phyloP scores from a whole-genome alignment of 1,140 invertebrate genomes.

The Drosophila obscura region DNA sequence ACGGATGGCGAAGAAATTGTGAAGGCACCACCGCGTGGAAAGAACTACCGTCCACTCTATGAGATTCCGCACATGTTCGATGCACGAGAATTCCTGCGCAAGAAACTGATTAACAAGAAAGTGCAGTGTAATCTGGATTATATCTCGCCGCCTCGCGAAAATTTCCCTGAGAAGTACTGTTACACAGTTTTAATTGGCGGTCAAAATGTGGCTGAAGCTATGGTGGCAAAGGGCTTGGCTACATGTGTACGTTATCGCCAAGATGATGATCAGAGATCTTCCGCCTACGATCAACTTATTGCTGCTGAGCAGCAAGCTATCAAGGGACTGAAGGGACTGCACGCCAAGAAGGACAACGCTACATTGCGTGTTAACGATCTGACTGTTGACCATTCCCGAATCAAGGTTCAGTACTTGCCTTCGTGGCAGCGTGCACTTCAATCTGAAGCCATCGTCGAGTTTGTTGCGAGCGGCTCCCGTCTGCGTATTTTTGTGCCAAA shows the following conservation, averaged over 20 bases:
- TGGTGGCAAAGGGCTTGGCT: slow-evolving; percentile 96
- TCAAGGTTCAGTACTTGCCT: slow-evolving; percentile 95
- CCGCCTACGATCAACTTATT: slow-evolving; percentile 96
- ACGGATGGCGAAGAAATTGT: slow-evolving; percentile 85
- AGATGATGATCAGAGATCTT: slow-evolving; percentile 98
- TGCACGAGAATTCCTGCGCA: slow-evolving; percentile 97
- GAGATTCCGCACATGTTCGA: slow-evolving; percentile 99
- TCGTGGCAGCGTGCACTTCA: slow-evolving; percentile 93
- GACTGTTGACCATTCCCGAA: slow-evolving; percentile 91
- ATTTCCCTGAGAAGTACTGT: slow-evolving; percentile 97
- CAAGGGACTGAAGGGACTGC: slow-evolving; percentile 93
- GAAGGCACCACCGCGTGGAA: slow-evolving; percentile 86
- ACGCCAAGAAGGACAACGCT: slow-evolving; percentile 93
- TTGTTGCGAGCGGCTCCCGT: slow-evolving; percentile 96
- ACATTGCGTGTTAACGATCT: slow-evolving; percentile 93
- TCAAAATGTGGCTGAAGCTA: slow-evolving; percentile 96
- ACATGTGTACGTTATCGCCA: slow-evolving; percentile 96
- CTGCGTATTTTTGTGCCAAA: slow-evolving; percentile 96
- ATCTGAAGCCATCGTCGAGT: slow-evolving; percentile 96
- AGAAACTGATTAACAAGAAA: slow-evolving; percentile 98
- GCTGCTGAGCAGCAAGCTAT: slow-evolving; percentile 96
- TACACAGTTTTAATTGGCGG: slow-evolving; percentile 94
- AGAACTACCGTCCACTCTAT: slow-evolving; percentile 93
- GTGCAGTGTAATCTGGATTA: slow-evolving; percentile 98
- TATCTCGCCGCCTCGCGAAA: slow-evolving; percentile 96